Evolutionary conservation across 2,888 invertebrate species (phyloP).

Genomic region (Erebia aethiops): DNA sequence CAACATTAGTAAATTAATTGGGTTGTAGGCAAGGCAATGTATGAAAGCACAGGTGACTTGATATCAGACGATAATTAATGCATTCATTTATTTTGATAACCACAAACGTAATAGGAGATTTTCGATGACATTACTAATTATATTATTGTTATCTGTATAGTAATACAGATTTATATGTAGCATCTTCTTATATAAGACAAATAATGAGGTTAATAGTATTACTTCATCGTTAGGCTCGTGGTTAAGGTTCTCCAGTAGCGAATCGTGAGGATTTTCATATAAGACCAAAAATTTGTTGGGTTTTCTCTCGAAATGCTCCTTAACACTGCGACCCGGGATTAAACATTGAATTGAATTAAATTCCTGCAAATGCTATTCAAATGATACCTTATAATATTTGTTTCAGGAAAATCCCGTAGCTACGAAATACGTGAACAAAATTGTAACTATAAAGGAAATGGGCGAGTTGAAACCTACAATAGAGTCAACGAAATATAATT

Average conservation of each 20-base stretch:
- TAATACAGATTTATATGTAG: background rate
- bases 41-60: background rate
- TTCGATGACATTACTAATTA: background rate
- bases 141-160: background rate
- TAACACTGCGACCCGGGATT: background rate
- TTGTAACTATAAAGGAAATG: too few relatives aligned
- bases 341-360: background rate
- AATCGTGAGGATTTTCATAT: too few relatives aligned
- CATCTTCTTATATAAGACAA: too few relatives aligned
- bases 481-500: too few relatives aligned
- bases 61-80: constrained; percentile 2
- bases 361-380: background rate
- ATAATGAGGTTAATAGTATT: too few relatives aligned
- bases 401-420: background rate
- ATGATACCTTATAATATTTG: background rate
- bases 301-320: too few relatives aligned
- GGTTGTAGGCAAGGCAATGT: background rate
- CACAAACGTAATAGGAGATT: constrained; percentile 2
- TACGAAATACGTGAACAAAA: background rate
- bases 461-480: too few relatives aligned
- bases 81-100: constrained; percentile 15
- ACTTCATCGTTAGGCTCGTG: too few relatives aligned
- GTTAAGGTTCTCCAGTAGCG: too few relatives aligned
- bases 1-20: background rate
- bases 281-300: too few relatives aligned